A percentile compares a stretch with the other conserved stretches of the same genome.
These are phyloP conservation scores for Plestiodon gilberti DNA, from an alignment of 2,113 vertebrate species.

Conservation along the genomic window DNA sequence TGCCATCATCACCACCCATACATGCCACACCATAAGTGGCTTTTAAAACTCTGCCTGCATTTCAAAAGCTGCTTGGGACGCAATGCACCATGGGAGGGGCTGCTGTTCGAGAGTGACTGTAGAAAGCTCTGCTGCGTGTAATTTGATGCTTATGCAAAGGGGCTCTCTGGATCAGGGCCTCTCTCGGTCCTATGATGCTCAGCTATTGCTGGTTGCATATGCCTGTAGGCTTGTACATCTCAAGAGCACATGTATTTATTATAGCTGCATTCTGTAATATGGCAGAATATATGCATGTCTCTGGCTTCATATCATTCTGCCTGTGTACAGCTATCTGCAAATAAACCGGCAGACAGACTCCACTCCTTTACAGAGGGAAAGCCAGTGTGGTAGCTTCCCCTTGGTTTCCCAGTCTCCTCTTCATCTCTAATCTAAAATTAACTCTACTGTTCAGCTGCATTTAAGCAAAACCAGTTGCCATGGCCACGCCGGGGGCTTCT, in stretches of 20 bases:
- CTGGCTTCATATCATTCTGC: neutral
- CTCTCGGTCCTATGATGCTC: neutral
- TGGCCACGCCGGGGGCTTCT: conserved; percentile 70
- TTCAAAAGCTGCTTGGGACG: neutral
- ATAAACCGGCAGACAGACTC: neutral
- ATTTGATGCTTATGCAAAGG: neutral
- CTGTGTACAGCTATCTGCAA: neutral
- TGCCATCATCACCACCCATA: too few species aligned
- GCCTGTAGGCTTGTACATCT: neutral
- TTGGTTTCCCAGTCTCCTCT: conserved; percentile 50
- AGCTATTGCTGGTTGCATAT: neutral
- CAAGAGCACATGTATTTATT: neutral
- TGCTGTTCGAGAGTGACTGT: neutral
- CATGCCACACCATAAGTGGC: neutral
- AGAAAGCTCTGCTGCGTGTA: neutral
- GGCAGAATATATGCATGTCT: neutral
- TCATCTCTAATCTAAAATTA: conserved; percentile 73
- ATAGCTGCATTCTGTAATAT: neutral
- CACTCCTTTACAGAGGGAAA: conserved; percentile 23
- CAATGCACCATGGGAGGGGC: neutral
- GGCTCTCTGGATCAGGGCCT: neutral
- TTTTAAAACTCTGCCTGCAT: neutral
- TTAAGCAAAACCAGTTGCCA: conserved; percentile 73
- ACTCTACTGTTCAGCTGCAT: conserved; percentile 65
- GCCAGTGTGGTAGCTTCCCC: conserved; percentile 44